Percentiles rank a stretch among this genome's conserved stretches.
Evolutionary conservation across 2,797 vertebrate genomes (phyloP).

Genomic region (Furcifer pardalis): DNA sequence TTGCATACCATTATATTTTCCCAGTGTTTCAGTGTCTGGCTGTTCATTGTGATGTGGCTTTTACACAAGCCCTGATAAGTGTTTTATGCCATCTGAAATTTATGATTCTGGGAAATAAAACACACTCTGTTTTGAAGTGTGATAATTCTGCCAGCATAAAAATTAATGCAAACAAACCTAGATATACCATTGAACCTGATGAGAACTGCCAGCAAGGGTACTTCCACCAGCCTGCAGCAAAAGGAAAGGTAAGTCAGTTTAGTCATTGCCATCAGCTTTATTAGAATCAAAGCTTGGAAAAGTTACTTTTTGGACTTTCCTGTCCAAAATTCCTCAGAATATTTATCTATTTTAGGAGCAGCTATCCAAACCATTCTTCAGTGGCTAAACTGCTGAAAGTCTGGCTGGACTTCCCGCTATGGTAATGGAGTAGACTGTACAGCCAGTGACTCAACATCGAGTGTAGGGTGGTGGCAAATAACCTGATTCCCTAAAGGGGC

Average conservation of each 20-base stretch:
- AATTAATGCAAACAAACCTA: not conserved
- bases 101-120: not conserved
- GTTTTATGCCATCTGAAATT: not conserved
- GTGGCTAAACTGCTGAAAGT: too few species aligned
- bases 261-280: not conserved
- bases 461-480: too few species aligned
- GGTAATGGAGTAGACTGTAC: too few species aligned
- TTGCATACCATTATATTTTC: not conserved
- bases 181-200: not conserved
- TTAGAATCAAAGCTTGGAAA: not conserved
- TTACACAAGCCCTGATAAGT: not conserved
- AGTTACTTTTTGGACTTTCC: too few species aligned
- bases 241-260: not conserved
- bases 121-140: not conserved
- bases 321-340: too few species aligned
- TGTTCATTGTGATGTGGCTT: not conserved
- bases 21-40: not conserved
- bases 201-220: not conserved
- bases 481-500: too few species aligned
- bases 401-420: too few species aligned
- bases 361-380: too few species aligned
- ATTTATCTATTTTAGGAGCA: too few species aligned
- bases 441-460: too few species aligned
- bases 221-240: not conserved
- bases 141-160: not conserved